A percentile compares a stretch with the other conserved stretches of the same genome.
phyloP scores from a whole-genome alignment of 2,888 invertebrate genomes.

The Zootermopsis nevadensis region DNA sequence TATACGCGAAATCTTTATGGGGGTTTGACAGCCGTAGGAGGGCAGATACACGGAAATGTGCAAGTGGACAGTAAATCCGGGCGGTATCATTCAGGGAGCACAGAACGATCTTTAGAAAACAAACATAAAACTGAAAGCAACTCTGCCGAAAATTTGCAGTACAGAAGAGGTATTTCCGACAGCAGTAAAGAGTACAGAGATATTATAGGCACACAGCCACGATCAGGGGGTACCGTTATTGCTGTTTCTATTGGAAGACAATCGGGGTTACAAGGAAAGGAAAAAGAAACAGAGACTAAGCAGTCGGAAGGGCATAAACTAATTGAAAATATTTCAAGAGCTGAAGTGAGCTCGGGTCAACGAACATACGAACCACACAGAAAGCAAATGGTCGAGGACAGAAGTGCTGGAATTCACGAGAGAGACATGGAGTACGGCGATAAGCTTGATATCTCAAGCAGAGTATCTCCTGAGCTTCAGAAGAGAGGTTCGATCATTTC shows the following conservation, averaged over 20 bases:
- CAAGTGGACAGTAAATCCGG: slow-evolving; percentile 18
- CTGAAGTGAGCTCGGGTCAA: not conserved
- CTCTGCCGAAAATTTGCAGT: not conserved
- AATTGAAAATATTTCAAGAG: not conserved
- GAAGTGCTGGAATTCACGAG: not conserved
- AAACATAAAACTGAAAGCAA: slow-evolving; percentile 7
- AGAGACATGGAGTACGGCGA: not conserved
- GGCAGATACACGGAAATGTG: slow-evolving; percentile 1
- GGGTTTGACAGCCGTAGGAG: not conserved
- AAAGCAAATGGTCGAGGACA: not conserved
- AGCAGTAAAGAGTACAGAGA: slow-evolving; percentile 2
- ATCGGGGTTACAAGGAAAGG: not conserved
- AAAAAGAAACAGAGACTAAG: not conserved
- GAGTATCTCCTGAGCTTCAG: not conserved
- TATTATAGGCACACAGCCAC: not conserved
- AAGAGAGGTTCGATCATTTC: slow-evolving; percentile 7
- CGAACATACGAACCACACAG: not conserved
- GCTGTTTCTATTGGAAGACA: not conserved
- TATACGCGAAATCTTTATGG: not conserved
- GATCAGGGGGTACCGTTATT: slow-evolving; percentile 9
- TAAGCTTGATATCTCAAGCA: not conserved
- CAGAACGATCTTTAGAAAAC: not conserved
- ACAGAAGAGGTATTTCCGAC: not conserved
- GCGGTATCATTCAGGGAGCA: no score
- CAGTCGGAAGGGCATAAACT: not conserved